These are phyloP conservation scores for Mystacornis crossleyi DNA, from an alignment of 2,113 vertebrate genomes.

Conservation along the genomic window DNA sequence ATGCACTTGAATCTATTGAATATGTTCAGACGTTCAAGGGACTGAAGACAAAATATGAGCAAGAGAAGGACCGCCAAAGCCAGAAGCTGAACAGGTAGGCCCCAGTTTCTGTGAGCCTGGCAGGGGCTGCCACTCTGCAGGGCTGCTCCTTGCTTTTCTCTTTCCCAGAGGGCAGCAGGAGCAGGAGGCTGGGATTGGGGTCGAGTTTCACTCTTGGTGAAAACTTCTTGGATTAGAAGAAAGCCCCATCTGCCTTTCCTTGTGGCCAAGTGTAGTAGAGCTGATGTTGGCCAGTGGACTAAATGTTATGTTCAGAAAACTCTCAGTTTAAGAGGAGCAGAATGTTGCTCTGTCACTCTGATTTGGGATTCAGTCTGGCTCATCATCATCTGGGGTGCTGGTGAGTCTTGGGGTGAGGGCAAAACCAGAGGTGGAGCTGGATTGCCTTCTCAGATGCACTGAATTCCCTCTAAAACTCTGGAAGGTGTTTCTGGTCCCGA, in stretches of 20 bases:
- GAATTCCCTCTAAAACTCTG: not conserved
- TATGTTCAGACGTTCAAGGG: constrained; percentile 99
- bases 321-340: not conserved
- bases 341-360: not conserved
- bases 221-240: not conserved
- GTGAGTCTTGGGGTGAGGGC: not conserved
- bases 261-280: not conserved
- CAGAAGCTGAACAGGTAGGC: constrained; percentile 92
- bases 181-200: not conserved
- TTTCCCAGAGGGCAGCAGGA: not conserved
- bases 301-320: not conserved
- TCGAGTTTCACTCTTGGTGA: not conserved
- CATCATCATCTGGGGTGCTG: too few relatives aligned
- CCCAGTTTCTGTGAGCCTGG: not conserved
- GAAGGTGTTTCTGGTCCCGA: rapidly evolving
- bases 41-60: constrained; percentile 95
- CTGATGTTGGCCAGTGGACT: not conserved
- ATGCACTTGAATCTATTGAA: constrained; percentile 97
- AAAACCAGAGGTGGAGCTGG: not conserved
- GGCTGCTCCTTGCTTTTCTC: not conserved
- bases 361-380: not conserved
- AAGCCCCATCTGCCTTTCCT: not conserved
- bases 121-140: not conserved
- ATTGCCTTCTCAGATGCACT: not conserved
- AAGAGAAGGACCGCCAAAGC: constrained; percentile 94